Base-by-base conservation (phyloP, 2,888 invertebrate genomes). In the Campoplex capitator region DNA sequence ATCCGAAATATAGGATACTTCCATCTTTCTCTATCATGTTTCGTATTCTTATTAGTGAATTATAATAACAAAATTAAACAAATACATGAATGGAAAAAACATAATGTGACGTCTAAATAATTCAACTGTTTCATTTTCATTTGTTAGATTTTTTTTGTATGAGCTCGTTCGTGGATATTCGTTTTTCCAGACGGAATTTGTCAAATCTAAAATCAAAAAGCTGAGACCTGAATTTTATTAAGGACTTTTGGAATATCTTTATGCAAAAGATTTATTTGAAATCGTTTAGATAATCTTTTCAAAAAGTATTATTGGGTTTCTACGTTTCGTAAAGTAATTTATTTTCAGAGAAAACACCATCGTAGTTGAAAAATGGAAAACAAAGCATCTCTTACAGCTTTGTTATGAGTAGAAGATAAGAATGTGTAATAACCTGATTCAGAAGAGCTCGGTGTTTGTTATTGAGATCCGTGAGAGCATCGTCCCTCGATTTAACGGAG, bases 401-500 rank as follows among this genome's bases (percentile, higher is more conserved):
- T 62, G 2, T 16, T 62, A 62, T 32, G 32, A 16, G 16, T 16
- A 32, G 32, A 32, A 32, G 32, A 71, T 45, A 42, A 81, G 18
- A 70, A 48, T 82, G 68, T 76, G 54, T 79, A 86, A 78, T 76
- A 84, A 94, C 94, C 91, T 94, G 94, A 48, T 92, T 91, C 28
- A 94, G 89, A 81, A 94, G 89, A 18, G 92, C 65, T 68, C 94
- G 92, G 86, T 94, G 92, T 89, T 95, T 95, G 83, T 93, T 94
- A 89, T 95, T 95, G 77, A 95, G 90, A 85, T 95, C 95, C 18
- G 93, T 92, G 32, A 95, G 93, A 77, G 94, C 94, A 58, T 94
- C 94, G 89, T 95, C 95, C 79, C 94, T 92, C 16, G 94, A 91
- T 87, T 94, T 93, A 32, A 95, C 89, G 0, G 95, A 94, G 28